Evolutionary conservation across 2,113 vertebrate species (phyloP).

Genomic region (Calcarius ornatus): DNA sequence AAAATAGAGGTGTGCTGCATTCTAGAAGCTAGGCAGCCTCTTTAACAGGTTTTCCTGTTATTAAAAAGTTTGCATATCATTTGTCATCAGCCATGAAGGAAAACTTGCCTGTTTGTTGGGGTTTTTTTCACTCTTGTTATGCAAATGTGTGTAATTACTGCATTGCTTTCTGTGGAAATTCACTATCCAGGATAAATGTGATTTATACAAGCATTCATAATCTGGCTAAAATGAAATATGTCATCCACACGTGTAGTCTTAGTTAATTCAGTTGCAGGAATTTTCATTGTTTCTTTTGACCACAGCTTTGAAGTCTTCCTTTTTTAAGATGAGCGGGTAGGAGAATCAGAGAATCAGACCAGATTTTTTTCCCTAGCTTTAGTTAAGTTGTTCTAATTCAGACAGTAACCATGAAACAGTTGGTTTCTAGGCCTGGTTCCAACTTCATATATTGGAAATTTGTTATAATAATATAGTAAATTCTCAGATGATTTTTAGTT

Average conservation of each 20-base stretch:
- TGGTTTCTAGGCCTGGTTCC: neutral
- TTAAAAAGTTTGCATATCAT: accelerated
- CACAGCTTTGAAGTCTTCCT: neutral
- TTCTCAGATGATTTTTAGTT: neutral
- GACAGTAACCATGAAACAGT: neutral
- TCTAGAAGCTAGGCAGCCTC: neutral
- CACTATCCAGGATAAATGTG: neutral
- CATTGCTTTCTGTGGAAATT: neutral
- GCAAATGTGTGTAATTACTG: neutral
- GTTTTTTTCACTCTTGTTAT: neutral
- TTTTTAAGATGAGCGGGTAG: neutral
- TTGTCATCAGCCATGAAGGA: neutral
- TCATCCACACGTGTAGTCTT: neutral
- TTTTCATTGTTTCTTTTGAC: neutral
- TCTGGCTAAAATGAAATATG: neutral
- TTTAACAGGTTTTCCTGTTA: neutral
- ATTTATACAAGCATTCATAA: neutral
- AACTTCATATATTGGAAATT: neutral
- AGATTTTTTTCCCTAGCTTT: neutral
- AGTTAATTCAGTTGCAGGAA: neutral
- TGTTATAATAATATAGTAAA: neutral
- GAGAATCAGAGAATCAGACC: neutral
- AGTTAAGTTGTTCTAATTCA: neutral
- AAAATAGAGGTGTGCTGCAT: neutral
- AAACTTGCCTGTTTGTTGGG: neutral